phyloP scores from a whole-genome alignment of 2,888 invertebrate species.

The Eubasilissa splendida region DNA sequence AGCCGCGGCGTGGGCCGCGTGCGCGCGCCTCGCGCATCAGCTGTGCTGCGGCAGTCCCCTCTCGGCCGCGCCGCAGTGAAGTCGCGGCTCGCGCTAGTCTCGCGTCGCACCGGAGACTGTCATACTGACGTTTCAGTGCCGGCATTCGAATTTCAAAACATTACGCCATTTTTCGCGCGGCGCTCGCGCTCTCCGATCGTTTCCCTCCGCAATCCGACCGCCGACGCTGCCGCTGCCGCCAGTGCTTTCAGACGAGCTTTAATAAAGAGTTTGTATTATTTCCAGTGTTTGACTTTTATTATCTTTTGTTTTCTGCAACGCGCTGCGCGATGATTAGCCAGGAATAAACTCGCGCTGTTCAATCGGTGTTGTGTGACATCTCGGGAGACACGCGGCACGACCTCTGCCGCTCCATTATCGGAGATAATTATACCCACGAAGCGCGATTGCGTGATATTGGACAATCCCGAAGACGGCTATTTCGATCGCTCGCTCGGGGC shows the following conservation, averaged over 20 bases:
- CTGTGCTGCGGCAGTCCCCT: constrained; percentile 62
- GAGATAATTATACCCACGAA: constrained; percentile 45
- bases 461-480: constrained; percentile 43
- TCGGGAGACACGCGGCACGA: constrained; percentile 30
- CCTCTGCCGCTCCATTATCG: constrained; percentile 34
- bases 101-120: constrained; percentile 62
- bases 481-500: constrained; percentile 41
- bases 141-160: constrained; percentile 43
- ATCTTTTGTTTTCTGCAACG: neutral
- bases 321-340: no score
- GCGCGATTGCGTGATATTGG: constrained; percentile 44
- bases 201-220: constrained; percentile 9
- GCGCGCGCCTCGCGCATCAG: constrained; percentile 59
- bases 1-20: constrained; percentile 58
- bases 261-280: constrained; percentile 35
- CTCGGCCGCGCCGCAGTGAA: constrained; percentile 61
- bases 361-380: constrained; percentile 25
- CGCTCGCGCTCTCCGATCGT: neutral
- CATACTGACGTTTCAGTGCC: constrained; percentile 55
- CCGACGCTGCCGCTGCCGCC: constrained; percentile 16
- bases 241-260: constrained; percentile 28
- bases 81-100: constrained; percentile 60
- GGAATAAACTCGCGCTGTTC: neutral
- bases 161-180: constrained; percentile 11
- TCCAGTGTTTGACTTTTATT: neutral